Evolutionary conservation across 2,888 invertebrate species (phyloP), one percentile per base, ranked within the genome.

Genomic region (Electrophaes corylata): DNA sequence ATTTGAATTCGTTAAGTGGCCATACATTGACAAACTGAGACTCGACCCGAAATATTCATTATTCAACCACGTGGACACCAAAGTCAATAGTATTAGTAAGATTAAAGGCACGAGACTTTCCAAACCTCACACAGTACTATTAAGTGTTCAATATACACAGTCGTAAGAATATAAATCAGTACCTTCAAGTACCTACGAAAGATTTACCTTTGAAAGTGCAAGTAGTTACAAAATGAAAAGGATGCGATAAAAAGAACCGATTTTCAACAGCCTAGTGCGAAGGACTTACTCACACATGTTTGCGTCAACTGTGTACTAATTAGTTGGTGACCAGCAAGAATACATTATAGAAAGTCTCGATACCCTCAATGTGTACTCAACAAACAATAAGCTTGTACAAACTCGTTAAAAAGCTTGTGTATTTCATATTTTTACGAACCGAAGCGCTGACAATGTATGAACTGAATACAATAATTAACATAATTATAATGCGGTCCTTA

Each of bases 1-100:
- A 91, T 91, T 91, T 91, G 84, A 85, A 89, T 89, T 86, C 84
- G 81, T 88, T 91, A 91, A 91, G 91, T 90, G 91, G 86, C 85
- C 86, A 81, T 86, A 83, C 88, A 88, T 85, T 86, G 87, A 85
- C 84, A 85, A 85, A 80, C 84, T 84, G 84, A 83, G 83, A 79
- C 83, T 76, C 81, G 84, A 78, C 78, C 78, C 81, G 83, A 79
- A 82, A 80, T 86, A 84, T 87, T 90, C 80, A 88, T 84, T 88
- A 89, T 88, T 86, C 88, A 87, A 84, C 79, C 81, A 76, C 83
- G 70, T 73, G 76, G 71, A 70, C 37, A 54, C 33, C 65, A 66
- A 48, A 55, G 60, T 60, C 60, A 60, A 60, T 55, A 60, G 62
- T 60, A 61, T 63, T 64, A 66, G 62, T 58, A 44, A 57, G 60